Percentiles rank a stretch among this genome's conserved stretches.
Conservation (phyloP, 2,888 invertebrate species). For the Anorthoa munda region DNA sequence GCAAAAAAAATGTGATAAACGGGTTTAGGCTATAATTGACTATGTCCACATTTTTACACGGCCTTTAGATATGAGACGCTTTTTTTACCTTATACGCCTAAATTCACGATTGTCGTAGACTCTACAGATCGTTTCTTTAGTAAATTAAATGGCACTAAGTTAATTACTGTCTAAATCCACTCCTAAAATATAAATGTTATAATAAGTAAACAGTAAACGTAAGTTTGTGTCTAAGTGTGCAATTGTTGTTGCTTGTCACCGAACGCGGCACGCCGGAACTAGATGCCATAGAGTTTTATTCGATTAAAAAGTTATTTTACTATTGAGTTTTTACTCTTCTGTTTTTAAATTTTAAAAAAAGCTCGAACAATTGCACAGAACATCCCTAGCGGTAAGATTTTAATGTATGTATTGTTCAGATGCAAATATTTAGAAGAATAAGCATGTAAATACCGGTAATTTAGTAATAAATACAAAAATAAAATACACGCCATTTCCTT, state of each 20-base stretch:
- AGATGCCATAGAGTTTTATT: slow-evolving; percentile 76
- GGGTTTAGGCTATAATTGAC: slow-evolving; percentile 89
- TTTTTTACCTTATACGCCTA: slow-evolving; percentile 69
- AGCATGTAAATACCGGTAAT: slow-evolving; percentile 88
- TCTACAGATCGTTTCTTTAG: slow-evolving; percentile 66
- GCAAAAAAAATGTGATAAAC: slow-evolving; percentile 82
- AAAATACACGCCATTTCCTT: slow-evolving; percentile 75
- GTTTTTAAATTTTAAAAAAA: slow-evolving; percentile 64
- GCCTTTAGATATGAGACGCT: slow-evolving; percentile 67
- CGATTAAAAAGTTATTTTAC: slow-evolving; percentile 55
- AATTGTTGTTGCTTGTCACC: slow-evolving; percentile 85
- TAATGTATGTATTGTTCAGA: slow-evolving; percentile 91
- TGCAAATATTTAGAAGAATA: slow-evolving; percentile 90
- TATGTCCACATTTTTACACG: slow-evolving; percentile 66
- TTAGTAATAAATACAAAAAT: slow-evolving; percentile 76
- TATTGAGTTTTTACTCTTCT: slow-evolving; percentile 55
- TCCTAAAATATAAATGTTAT: slow-evolving; percentile 81
- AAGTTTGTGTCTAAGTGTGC: slow-evolving; percentile 86
- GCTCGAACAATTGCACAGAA: slow-evolving; percentile 88
- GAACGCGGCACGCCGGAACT: slow-evolving; percentile 54
- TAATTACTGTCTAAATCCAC: slow-evolving; percentile 89
- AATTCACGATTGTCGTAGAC: slow-evolving; percentile 64
- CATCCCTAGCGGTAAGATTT: slow-evolving; percentile 87
- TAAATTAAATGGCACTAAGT: slow-evolving; percentile 78
- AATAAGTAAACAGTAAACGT: slow-evolving; percentile 83